phyloP scores from a whole-genome alignment of 2,113 vertebrate species.

The Bagarius yarrelli region DNA sequence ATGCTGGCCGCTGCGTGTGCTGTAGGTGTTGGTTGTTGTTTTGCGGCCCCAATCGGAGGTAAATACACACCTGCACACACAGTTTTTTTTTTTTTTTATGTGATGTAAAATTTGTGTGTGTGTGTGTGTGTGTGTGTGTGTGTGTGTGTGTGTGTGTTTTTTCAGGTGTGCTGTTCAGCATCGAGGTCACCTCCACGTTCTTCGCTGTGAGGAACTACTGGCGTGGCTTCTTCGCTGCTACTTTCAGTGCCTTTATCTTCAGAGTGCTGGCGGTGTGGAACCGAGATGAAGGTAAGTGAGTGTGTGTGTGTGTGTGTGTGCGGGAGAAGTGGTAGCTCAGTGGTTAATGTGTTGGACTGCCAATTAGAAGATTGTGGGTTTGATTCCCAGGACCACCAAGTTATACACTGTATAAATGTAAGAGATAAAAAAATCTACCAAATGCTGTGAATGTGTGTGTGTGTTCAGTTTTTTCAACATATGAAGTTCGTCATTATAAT shows the following conservation, averaged over 20 bases:
- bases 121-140: neutral
- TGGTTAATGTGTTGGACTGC: no score
- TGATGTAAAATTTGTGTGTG: neutral
- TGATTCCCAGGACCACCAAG: no score
- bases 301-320: neutral
- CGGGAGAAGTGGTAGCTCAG: no score
- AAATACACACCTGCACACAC: conserved; percentile 39
- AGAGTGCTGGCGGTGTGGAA: conserved; percentile 95
- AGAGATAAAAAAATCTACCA: no score
- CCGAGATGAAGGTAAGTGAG: conserved; percentile 85
- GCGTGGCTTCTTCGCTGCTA: conserved; percentile 97
- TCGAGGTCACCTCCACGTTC: conserved; percentile 97
- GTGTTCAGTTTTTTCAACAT: neutral
- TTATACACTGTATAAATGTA: no score
- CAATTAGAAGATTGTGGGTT: no score
- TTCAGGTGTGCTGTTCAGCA: conserved; percentile 95
- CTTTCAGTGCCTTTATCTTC: conserved; percentile 98
- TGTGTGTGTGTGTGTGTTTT: conserved; percentile 36
- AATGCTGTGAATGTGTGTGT: neutral
- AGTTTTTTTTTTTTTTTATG: neutral
- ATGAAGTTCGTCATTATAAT: neutral
- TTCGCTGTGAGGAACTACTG: conserved; percentile 97
- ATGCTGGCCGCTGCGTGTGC: conserved; percentile 96
- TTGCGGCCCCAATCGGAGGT: conserved; percentile 95
- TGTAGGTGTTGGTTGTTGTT: conserved; percentile 94